phyloP scores from a whole-genome alignment of 2,113 vertebrate genomes.

The Lamprotornis superbus region DNA sequence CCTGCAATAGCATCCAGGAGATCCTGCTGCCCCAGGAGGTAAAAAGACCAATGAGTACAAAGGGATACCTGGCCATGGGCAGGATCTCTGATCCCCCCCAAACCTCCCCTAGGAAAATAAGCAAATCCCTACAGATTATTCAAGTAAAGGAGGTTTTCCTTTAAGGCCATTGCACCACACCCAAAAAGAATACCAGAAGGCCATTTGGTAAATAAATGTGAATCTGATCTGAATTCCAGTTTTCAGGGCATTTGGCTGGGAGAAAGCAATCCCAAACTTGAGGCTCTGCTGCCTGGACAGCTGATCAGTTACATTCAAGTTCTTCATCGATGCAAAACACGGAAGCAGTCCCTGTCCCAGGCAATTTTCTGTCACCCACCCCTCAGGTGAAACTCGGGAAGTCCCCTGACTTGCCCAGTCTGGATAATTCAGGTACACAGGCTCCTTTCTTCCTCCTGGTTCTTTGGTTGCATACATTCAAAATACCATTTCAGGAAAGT shows the following conservation, averaged over 20 bases:
- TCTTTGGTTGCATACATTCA: not conserved
- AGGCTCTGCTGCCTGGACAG: not conserved
- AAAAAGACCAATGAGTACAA: not conserved
- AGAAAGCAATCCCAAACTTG: not conserved
- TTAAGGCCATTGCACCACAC: not conserved
- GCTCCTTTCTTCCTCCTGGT: not conserved
- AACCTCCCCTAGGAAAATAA: not conserved
- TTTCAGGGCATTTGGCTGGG: not conserved
- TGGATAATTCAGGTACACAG: not conserved
- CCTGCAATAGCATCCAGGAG: not conserved
- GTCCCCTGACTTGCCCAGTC: accelerated
- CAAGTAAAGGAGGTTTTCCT: not conserved
- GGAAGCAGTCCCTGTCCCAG: not conserved
- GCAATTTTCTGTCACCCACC: not conserved
- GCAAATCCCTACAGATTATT: not conserved
- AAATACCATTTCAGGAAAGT: not conserved
- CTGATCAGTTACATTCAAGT: not conserved
- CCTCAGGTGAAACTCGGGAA: accelerated
- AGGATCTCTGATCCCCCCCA: not conserved
- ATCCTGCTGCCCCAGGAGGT: not conserved
- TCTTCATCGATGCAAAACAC: not conserved
- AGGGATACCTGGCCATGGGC: not conserved
- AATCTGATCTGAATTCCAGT: not conserved
- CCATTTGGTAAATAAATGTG: not conserved
- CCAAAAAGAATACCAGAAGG: not conserved